Percentiles rank a stretch among this genome's conserved stretches.
Evolutionary conservation across 2,797 vertebrate species (phyloP).

Genomic region (Loris lydekkerianus): DNA sequence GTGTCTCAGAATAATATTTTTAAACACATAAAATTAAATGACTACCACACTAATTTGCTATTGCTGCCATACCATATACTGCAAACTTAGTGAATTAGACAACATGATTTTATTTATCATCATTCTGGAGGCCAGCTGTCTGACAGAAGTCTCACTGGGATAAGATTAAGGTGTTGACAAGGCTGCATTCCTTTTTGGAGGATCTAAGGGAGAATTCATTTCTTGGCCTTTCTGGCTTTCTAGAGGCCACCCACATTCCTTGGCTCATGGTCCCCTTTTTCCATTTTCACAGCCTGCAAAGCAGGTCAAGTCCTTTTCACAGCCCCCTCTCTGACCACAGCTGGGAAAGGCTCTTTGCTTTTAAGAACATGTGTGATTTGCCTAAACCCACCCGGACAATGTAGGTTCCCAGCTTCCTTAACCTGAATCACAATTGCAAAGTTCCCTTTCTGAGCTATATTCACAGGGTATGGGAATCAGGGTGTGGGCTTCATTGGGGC

Average conservation of each 20-base stretch:
- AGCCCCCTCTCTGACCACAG: neutral
- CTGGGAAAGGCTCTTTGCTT: neutral
- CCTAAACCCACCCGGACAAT: neutral
- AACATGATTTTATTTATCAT: neutral
- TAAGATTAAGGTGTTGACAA: neutral
- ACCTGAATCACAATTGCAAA: neutral
- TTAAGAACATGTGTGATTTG: neutral
- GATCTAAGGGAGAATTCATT: neutral
- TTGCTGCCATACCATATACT: neutral
- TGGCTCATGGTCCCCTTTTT: constrained; percentile 12
- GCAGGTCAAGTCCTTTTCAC: neutral
- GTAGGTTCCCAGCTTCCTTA: neutral
- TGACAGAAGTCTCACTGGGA: neutral
- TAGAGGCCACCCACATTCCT: constrained; percentile 40
- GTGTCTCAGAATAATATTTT: constrained; percentile 33
- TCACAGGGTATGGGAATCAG: neutral
- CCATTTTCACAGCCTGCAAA: constrained; percentile 19
- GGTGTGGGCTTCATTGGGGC: neutral
- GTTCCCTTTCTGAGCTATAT: neutral
- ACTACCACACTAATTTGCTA: neutral
- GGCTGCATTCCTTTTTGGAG: neutral
- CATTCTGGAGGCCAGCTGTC: neutral
- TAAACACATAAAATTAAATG: neutral
- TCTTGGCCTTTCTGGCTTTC: constrained; percentile 12
- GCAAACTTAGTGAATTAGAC: neutral